Base-by-base conservation (phyloP, 2,797 vertebrate species). In the Tarsius wallacei region DNA sequence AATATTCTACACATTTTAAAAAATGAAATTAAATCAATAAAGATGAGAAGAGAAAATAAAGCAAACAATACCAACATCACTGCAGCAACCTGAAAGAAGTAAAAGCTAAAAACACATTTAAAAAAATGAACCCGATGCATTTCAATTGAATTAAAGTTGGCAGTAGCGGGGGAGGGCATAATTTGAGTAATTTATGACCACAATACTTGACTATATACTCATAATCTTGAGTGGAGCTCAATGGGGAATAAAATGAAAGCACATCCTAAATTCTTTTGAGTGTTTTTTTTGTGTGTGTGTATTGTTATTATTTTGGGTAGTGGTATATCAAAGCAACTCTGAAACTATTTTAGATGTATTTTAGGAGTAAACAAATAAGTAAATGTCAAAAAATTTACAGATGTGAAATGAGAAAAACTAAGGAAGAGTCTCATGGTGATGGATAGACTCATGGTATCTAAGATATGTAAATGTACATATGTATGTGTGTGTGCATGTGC, bases 401-500 rank as follows among this genome's bases (percentile, higher is more conserved):
- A 42, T 49, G 57, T 9, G 8, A 19, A 76, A 17, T 19, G 9
- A 64, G 7, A 64, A 1, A 33, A 91, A 59, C 22, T 12, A 22
- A 87, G 47, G 31, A 64, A 73, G 16, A 73, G 14, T 7, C 14
- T 4, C 59, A 26, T 36, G 22, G 7, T 59, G 19, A 33, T 49
- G 10, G 49, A 4, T 57, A 22, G 42, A 64, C 6, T 59, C 10
- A n/a, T 28, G 24, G 19, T 87, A 47, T 31, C 16, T 74, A 74
- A 61, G 16, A 74, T 49, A 53, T 33, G 6, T 24, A 19, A 17
- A 6, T 63, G 4, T 15, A 78, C 22, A 2, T 55, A 28, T 33
- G 9, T 73, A 2, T n/a, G 7, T 33, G 13, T 16, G 47, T 14
- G 19, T 5, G 0, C 2, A 5, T 28, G 13, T 10, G 28, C 15